phyloP scores from a whole-genome alignment of 2,797 vertebrate species.

The Rallus crepitans region DNA sequence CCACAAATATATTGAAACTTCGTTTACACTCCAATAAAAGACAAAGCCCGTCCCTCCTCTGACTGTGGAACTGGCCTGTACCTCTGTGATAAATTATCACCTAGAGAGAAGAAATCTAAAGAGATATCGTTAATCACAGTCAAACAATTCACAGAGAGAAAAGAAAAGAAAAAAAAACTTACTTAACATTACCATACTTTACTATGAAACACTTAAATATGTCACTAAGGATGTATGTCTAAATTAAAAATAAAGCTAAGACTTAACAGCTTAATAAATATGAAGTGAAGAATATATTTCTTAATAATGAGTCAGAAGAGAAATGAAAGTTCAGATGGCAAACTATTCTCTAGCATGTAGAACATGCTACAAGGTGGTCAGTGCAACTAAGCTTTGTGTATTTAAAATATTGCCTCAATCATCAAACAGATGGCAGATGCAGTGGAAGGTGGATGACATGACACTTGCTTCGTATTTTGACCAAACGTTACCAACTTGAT shows the following conservation, averaged over 20 bases:
- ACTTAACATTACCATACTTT: conserved; percentile 96
- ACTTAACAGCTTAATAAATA: conserved; percentile 90
- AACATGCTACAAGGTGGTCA: conserved; percentile 71
- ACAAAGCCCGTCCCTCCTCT: conserved; percentile 81
- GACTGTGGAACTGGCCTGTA: conserved; percentile 94
- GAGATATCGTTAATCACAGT: conserved; percentile 98
- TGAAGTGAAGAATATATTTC: conserved; percentile 75
- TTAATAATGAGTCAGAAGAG: conserved; percentile 78
- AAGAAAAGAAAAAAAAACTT: conserved; percentile 86
- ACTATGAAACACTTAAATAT: conserved; percentile 92
- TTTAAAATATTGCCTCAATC: conserved; percentile 48
- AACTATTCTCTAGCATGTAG: conserved; percentile 91
- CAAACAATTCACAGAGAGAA: conserved; percentile 95
- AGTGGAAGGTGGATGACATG: conserved; percentile 21
- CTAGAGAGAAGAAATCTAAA: conserved; percentile 99
- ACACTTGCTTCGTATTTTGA: background rate
- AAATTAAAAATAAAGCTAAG: conserved; percentile 90
- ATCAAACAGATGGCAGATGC: conserved; percentile 3
- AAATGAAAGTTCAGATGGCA: conserved; percentile 92
- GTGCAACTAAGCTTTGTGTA: conserved; percentile 27
- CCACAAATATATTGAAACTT: conserved; percentile 84
- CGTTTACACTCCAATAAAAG: conserved; percentile 87
- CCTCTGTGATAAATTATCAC: conserved; percentile 98
- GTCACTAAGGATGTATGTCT: conserved; percentile 87
- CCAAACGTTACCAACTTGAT: background rate